Percentiles rank a stretch among this genome's conserved stretches.
These are phyloP conservation scores for Drosophila mimica DNA, from an alignment of 2,888 invertebrate species.

Conservation along the genomic window DNA sequence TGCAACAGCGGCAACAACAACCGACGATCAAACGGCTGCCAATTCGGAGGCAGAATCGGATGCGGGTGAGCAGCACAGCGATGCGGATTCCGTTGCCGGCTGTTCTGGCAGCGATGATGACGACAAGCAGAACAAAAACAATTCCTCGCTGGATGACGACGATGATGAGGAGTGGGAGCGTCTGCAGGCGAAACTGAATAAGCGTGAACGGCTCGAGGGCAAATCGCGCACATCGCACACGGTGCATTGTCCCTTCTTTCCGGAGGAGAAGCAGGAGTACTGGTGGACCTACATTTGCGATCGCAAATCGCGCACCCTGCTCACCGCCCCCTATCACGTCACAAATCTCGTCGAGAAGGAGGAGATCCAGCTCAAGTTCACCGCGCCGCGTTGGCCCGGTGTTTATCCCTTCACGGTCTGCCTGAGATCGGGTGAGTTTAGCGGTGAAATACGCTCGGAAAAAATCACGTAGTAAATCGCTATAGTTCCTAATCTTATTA, in stretches of 20 bases:
- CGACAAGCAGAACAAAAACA: slow-evolving; percentile 87
- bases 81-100: slow-evolving; percentile 85
- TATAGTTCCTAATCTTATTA: background rate
- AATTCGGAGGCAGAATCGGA: slow-evolving; percentile 85
- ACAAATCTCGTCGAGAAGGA: slow-evolving; percentile 95
- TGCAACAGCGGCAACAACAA: slow-evolving; percentile 32
- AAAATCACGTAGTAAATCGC: background rate
- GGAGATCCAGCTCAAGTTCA: slow-evolving; percentile 97
- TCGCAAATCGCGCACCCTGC: slow-evolving; percentile 94
- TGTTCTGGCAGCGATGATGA: slow-evolving; percentile 87
- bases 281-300: slow-evolving; percentile 99
- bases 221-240: slow-evolving; percentile 96
- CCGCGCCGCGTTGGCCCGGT: slow-evolving; percentile 97
- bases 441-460: background rate
- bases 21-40: slow-evolving; percentile 74
- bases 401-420: slow-evolving; percentile 96
- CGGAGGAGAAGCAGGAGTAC: slow-evolving; percentile 98
- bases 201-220: slow-evolving; percentile 95
- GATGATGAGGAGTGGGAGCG: slow-evolving; percentile 97
- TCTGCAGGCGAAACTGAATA: slow-evolving; percentile 94
- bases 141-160: slow-evolving; percentile 86
- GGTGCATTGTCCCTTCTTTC: slow-evolving; percentile 99
- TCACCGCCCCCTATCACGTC: slow-evolving; percentile 96
- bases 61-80: slow-evolving; percentile 85
- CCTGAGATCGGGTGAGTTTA: slow-evolving; percentile 90